These are phyloP conservation scores for Gopherus evgoodei DNA, from an alignment of 2,113 vertebrate genomes.

Conservation along the genomic window DNA sequence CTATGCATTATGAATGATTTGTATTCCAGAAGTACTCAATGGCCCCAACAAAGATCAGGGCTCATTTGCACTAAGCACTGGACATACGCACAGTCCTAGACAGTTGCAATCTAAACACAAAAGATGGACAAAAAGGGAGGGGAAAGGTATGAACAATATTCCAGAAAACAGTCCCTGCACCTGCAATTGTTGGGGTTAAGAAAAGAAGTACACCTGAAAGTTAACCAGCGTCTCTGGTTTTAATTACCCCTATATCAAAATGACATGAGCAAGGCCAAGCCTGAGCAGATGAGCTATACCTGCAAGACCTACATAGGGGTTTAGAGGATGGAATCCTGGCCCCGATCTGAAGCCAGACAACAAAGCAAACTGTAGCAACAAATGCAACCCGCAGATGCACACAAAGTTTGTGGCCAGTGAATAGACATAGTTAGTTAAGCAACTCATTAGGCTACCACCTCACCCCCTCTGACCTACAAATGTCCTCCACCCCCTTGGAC, in stretches of 20 bases:
- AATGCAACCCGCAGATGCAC: fast-evolving
- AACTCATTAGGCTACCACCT: fast-evolving
- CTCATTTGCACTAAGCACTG: neutral
- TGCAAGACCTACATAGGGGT: neutral
- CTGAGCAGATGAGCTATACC: neutral
- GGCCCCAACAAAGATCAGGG: conserved; percentile 17
- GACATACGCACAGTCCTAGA: no score
- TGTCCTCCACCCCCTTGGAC: fast-evolving
- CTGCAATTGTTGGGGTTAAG: neutral
- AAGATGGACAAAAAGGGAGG: neutral
- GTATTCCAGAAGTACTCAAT: conserved; percentile 15
- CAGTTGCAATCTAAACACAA: neutral
- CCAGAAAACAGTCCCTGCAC: fast-evolving
- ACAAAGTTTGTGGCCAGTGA: fast-evolving
- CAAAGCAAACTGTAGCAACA: fast-evolving
- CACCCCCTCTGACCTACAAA: fast-evolving
- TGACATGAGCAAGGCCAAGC: fast-evolving
- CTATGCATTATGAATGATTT: neutral
- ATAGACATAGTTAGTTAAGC: neutral
- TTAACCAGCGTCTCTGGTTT: neutral
- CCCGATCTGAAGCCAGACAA: fast-evolving
- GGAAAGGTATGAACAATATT: neutral
- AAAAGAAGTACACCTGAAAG: neutral
- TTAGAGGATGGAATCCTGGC: neutral
- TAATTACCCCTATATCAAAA: neutral